Base-by-base conservation (phyloP, 2,888 invertebrate species). In the Eremobia ochroleuca region DNA sequence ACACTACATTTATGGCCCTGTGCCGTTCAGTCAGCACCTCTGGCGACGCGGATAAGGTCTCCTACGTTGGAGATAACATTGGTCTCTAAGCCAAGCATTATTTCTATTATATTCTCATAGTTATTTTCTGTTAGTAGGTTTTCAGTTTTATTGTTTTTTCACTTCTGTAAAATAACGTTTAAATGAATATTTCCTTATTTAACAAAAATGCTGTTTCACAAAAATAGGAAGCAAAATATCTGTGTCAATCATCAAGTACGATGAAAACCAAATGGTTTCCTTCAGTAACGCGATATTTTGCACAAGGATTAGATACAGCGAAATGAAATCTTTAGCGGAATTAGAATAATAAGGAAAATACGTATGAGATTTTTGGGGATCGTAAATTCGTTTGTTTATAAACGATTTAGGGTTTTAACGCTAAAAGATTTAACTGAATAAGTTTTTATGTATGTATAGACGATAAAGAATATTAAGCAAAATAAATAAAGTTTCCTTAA, bases 201-300 rank as follows among this genome's bases (percentile, higher is more conserved):
- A 18, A 59, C 13, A 25, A 46, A 55, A 65, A 65, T 11, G 5
- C 28, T 1, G 4, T 61, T 62, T 18, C 25, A 31, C 15, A 34
- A 40, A 65, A 73, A 69, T 37, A 46, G 8, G 13, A 46, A 83
- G 31, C 37, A 46, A 65, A 37, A 49, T 68, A 67, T 71, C 49
- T 68, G 18, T 18, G 61, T 76, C 59, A 74, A 76, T 82, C 77
- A 87, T 82, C 81, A 82, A 34, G 55, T 74, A 76, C 59, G 49
- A 64, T 72, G 52, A 49, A 82, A 75, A 71, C 69, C 66, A 79
- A 85, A 81, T 72, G 72, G 69, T 65, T 75, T 77, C 61, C 66
- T 34, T 52, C 46, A 49, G 83, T 79, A 87, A 85, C 49, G 11
- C 31, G 73, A 80, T 85, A 87, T 77, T 88, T 79, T 76, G 37